phyloP scores from a whole-genome alignment of 2,888 invertebrate species.

The Oconnorella tubifera region DNA sequence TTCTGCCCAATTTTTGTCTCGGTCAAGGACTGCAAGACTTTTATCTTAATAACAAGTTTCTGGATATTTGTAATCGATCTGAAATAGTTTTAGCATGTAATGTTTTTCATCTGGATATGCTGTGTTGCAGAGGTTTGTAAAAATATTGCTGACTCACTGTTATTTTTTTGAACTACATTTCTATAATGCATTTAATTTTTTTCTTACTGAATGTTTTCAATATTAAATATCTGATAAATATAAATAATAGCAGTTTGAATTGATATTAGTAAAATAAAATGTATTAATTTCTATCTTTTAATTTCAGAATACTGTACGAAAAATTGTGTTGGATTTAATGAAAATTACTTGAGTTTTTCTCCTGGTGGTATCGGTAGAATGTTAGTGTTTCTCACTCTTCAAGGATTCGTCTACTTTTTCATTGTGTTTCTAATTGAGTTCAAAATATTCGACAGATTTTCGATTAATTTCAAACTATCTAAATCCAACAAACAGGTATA shows the following conservation, averaged over 20 bases:
- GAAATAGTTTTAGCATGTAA: not conserved
- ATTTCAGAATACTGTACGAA: slow-evolving; percentile 37
- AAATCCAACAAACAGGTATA: no score
- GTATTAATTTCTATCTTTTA: no score
- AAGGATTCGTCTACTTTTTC: slow-evolving; percentile 63
- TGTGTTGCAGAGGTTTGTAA: slow-evolving; percentile 37
- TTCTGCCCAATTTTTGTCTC: slow-evolving; percentile 69
- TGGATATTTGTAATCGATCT: slow-evolving; percentile 46
- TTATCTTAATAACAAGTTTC: slow-evolving; percentile 55
- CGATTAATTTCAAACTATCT: no score
- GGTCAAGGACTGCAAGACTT: slow-evolving; percentile 57
- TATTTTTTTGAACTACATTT: no score
- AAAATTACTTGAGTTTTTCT: slow-evolving; percentile 66
- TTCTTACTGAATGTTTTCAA: no score
- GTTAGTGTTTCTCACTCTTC: slow-evolving; percentile 62
- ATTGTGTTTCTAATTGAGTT: not conserved
- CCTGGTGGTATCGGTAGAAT: slow-evolving; percentile 70
- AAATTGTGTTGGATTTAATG: slow-evolving; percentile 48
- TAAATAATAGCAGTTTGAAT: no score
- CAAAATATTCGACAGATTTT: not conserved
- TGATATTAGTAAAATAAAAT: no score
- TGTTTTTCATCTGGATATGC: slow-evolving; percentile 4
- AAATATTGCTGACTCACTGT: no score
- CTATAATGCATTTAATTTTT: no score
- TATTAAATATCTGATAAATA: no score